Evolutionary conservation across 2,113 vertebrate species (phyloP), one percentile per base, ranked within the genome.

Genomic region (Hippoglossus stenolepis): DNA sequence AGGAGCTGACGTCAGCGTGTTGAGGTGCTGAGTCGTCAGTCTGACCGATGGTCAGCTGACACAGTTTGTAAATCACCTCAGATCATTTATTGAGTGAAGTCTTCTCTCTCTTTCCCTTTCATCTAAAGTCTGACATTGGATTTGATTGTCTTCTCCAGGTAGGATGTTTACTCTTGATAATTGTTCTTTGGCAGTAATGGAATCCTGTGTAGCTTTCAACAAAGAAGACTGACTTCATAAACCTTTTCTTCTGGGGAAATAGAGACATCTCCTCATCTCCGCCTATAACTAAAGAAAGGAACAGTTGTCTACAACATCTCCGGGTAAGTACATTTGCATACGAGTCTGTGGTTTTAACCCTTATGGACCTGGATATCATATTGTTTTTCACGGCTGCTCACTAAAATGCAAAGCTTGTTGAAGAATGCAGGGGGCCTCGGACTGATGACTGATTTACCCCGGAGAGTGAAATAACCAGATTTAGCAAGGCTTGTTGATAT

Each of bases 401-500:
- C 58, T 73, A 78, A 85, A 89, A 89, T 85, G 70, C 47, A 53
- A 62, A 60, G 62, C 64, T 31, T 1, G 47, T 67, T 57, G 10
- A 72, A 54, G 77, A 77, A 76, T 76, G 64, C 1, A 35, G 18
- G 70, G 61, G 75, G 77, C 66, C 82, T 66, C 67, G 1, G 7
- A 49, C 45, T 65, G 71, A 85, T 80, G 47, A 82, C 31, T 43
- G 68, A 81, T 76, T 79, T 63, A 69, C 49, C 47, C 31, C 9
- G 70, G 38, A 59, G 1, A 58, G 66, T 2, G 1, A 68, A 54
- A 87, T 80, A 43, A 84, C 73, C 5, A 21, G 40, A 15, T 76
- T 69, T 88, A 83, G 70, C 84, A 54, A 28, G 45, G 35, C 28
- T 67, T 74, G 66, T 77, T 77, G 77, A 80, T 87, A 87, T 92